Evolutionary conservation across 2,888 invertebrate genomes (phyloP), one percentile per base, ranked within the genome.

Genomic region (Petrolisthes cinctipes): DNA sequence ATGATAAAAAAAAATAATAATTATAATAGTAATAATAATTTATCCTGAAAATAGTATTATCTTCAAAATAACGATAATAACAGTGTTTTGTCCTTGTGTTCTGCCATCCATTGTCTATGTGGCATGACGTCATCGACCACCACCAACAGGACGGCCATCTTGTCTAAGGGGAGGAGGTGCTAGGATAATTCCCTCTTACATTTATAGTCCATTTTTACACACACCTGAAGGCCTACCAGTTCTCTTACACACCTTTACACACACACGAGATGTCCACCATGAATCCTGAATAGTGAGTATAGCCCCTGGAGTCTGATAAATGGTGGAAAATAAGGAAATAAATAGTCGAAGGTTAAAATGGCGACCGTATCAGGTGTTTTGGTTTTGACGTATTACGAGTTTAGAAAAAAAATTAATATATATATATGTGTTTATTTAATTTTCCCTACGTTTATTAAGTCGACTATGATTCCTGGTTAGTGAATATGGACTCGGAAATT

Each of bases 201-300:
- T n/a, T 80, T 61, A 37, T 37, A 37, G 2, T 71, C 37, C 71
- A 56, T 53, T 84, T 54, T 75, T 84, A 37, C n/a, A n/a, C 17
- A 71, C 61, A 23, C 53, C 68, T 14, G 11, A 53, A 7, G 5
- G 61, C n/a, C 11, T 20, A 9, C 23, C 75, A 14, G 9, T 84
- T 61, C 53, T 57, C 73, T 17, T 51, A 11, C 3, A 56, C 66
- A 61, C 80, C 37, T 61, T 84, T 57, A 51, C 56, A 51, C 73
- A 83, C 61, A 57, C 51, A 83, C 81, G 84, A 84, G 84, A 88
- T 88, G 87, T 88, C 87, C 56, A 88, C 87, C 80, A 88, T 88
- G 87, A 88, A 88, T 75, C 87, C 87, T 20, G 87, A 88, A 37
- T 88, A 88, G 87, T 88, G 84, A 88, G 87, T 88, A 84, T 73